These are phyloP conservation scores for Planiliza haematocheilus DNA, from an alignment of 2,113 vertebrate genomes.

Conservation along the genomic window DNA sequence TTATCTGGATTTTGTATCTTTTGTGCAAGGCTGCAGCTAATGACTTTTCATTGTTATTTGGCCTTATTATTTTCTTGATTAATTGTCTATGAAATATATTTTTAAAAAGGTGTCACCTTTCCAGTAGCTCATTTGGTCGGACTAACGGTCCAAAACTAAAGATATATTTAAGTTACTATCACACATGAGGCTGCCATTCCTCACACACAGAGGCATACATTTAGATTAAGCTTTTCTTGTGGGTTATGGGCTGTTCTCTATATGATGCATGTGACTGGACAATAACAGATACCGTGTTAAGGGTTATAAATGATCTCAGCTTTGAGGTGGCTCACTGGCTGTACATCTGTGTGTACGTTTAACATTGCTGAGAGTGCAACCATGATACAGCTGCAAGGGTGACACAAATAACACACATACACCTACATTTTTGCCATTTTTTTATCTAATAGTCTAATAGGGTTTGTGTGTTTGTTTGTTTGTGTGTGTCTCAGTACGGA, in stretches of 20 bases:
- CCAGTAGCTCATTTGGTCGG: not conserved
- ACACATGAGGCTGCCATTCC: not conserved
- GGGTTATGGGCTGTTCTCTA: not conserved
- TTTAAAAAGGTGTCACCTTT: not conserved
- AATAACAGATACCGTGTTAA: conserved; percentile 21
- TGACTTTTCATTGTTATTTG: not conserved
- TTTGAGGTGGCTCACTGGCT: not conserved
- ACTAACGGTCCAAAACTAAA: not conserved
- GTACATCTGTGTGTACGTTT: conserved; percentile 43
- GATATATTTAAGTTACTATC: not conserved
- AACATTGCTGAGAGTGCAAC: conserved; percentile 54
- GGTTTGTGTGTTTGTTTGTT: not conserved
- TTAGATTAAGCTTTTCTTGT: too few species aligned
- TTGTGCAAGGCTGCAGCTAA: not conserved
- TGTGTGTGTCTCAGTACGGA: conserved; percentile 82
- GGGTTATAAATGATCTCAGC: conserved; percentile 46
- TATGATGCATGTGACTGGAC: conserved; percentile 3
- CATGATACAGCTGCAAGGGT: conserved; percentile 47
- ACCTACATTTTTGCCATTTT: not conserved
- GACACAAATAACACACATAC: conserved; percentile 17
- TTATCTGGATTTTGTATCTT: not conserved
- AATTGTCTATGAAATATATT: too few species aligned
- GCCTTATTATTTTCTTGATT: not conserved
- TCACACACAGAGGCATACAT: too few species aligned
- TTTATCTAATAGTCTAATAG: conserved; percentile 9